Evolutionary conservation across 2,888 invertebrate species (phyloP), one percentile per base, ranked within the genome.

Genomic region (Brachypterus glaber): DNA sequence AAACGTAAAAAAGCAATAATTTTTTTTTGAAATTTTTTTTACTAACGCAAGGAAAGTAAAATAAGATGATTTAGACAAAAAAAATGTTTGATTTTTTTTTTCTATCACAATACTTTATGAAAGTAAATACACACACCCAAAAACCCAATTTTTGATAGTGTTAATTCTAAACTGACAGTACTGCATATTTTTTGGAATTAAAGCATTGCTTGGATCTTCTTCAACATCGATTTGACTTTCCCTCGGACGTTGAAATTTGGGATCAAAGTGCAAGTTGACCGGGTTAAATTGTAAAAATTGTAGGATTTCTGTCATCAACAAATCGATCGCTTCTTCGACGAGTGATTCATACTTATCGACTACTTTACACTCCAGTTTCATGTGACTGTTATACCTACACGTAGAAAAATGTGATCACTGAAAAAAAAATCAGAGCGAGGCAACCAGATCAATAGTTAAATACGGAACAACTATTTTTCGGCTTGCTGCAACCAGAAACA

Each of bases 141-240:
- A 56, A 49, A 55, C 56, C 61, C 61, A 61, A 38, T 61, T 61
- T 21, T 51, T 51, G 2, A 59, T 47, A 3, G 57, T 57, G 9
- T 50, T 54, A 3, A 59, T 52, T 45, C 57, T 49, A 40, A 41
- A 57, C 32, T 52, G 47, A 29, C 55, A 57, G 18, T 48, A 50
- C 15, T 52, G 31, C 41, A 59, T 54, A 30, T 55, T 52, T 9
- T 45, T 40, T 2, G 57, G 54, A 21, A 58, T 45, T 7, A 51
- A 17, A 21, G 41, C 41, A n/a, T 57, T 54, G 14, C 18, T 36
- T 4, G 38, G 44, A 30, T 50, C 45, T n/a, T 39, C 15, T 11
- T 37, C 27, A n/a, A 32, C 18, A 9, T 43, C 29, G 4, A 40
- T 43, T 40, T 50, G 48, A 30, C 54, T 57, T 12, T 48, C 53